phyloP scores from a whole-genome alignment of 2,113 vertebrate species.

The Porphyrio hochstetteri region DNA sequence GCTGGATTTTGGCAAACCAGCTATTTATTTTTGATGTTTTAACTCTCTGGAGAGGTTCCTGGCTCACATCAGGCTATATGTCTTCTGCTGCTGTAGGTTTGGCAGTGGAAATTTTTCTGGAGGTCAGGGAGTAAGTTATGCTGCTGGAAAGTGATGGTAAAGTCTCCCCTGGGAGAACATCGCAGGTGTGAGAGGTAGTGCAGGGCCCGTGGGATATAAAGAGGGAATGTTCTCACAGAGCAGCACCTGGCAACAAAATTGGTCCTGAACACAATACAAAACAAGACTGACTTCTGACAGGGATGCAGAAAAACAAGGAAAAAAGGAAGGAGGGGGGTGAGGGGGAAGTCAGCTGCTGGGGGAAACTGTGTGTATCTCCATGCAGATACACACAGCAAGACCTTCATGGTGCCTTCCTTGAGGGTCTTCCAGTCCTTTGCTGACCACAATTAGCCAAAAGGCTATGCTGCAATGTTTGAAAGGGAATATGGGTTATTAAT shows the following conservation, averaged over 20 bases:
- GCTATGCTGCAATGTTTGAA: not conserved
- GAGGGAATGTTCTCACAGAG: not conserved
- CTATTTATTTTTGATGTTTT: not conserved
- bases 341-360: not conserved
- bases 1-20: not conserved
- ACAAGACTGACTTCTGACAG: not conserved
- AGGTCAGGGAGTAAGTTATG: not conserved
- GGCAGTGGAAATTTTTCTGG: conserved; percentile 3
- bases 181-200: not conserved
- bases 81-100: not conserved
- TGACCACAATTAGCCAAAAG: not conserved
- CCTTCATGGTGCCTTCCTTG: not conserved
- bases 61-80: not conserved
- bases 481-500: not conserved
- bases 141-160: not conserved
- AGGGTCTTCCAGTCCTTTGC: not conserved
- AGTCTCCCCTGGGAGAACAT: not conserved
- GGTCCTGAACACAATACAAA: not conserved
- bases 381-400: not conserved
- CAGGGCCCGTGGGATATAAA: not conserved
- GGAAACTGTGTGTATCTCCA: not conserved
- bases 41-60: not conserved
- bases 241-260: not conserved
- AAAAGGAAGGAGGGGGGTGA: accelerated
- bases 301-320: not conserved